Percentiles rank a stretch among this genome's conserved stretches.
Evolutionary conservation across 1,140 invertebrate species (phyloP).

Genomic region (Phymorhynchus buccinoides): DNA sequence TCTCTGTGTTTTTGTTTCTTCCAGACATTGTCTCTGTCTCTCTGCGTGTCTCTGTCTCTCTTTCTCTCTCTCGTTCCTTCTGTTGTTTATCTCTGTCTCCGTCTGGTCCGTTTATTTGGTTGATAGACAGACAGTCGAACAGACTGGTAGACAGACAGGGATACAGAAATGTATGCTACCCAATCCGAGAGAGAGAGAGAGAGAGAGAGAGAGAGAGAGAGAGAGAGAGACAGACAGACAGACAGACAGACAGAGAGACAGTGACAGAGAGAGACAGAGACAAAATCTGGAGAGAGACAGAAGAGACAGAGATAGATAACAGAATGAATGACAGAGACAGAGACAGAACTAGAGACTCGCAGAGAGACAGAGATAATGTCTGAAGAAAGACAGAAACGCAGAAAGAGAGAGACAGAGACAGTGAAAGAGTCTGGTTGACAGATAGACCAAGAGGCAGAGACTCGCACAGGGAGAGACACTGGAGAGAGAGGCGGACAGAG

Average conservation of each 20-base stretch:
- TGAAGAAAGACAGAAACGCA: not conserved
- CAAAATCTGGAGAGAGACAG: not conserved
- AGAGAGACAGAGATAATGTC: not conserved
- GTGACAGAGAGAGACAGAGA: not conserved
- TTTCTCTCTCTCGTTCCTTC: not conserved
- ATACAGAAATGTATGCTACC: not conserved
- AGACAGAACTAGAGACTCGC: not conserved
- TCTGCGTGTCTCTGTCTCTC: not conserved
- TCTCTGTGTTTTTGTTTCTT: not conserved
- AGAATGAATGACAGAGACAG: not conserved
- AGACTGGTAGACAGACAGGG: too few relatives aligned
- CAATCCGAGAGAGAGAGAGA: not conserved
- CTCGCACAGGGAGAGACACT: not conserved
- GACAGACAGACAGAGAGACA: not conserved
- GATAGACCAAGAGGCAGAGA: not conserved
- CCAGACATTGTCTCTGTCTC: not conserved
- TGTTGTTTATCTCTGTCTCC: not conserved
- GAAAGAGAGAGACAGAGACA: not conserved
- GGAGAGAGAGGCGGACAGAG: not conserved
- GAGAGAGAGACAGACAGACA: not conserved
- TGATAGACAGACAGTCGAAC: not conserved
- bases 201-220: not conserved
- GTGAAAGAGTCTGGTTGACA: not conserved
- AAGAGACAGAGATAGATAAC: not conserved
- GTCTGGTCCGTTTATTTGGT: not conserved